Percentiles rank a stretch among this genome's conserved stretches.
Evolutionary conservation across 2,888 invertebrate species (phyloP).

Genomic region (Coelinius sp.): DNA sequence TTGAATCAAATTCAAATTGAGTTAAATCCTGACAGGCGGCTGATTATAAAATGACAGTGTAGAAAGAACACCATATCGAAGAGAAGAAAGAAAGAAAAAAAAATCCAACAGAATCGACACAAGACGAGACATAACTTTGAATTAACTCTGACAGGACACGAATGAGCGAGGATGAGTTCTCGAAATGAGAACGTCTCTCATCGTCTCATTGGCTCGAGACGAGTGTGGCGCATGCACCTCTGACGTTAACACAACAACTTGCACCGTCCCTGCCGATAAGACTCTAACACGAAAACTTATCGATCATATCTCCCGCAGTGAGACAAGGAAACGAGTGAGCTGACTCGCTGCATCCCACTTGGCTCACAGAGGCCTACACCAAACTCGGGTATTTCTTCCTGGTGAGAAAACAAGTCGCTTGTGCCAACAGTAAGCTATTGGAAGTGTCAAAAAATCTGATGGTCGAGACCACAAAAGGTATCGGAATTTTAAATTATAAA

Average conservation of each 20-base stretch:
- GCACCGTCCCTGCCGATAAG: constrained; percentile 55
- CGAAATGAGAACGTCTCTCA: constrained; percentile 25
- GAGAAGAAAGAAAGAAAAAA: neutral
- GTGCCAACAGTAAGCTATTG: neutral
- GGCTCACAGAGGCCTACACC: constrained; percentile 11
- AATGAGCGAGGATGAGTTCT: constrained; percentile 32
- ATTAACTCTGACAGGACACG: constrained; percentile 57
- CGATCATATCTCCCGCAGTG: constrained; percentile 57
- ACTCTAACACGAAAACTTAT: constrained; percentile 57
- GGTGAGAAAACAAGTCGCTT: constrained; percentile 27
- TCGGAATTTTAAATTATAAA: neutral
- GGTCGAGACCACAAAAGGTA: neutral
- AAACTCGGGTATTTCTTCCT: constrained; percentile 15
- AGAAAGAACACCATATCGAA: neutral
- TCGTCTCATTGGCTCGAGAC: constrained; percentile 32
- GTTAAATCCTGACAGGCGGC: neutral
- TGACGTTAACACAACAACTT: constrained; percentile 62
- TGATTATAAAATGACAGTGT: neutral
- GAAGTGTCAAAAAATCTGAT: neutral
- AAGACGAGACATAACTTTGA: constrained; percentile 54
- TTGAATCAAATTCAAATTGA: neutral
- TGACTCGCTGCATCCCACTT: constrained; percentile 2
- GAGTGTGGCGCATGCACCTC: constrained; percentile 49
- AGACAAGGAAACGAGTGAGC: constrained; percentile 52
- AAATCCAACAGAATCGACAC: constrained; percentile 47